Conservation (phyloP, 2,113 vertebrate genomes). For the Callocephalon fimbriatum region DNA sequence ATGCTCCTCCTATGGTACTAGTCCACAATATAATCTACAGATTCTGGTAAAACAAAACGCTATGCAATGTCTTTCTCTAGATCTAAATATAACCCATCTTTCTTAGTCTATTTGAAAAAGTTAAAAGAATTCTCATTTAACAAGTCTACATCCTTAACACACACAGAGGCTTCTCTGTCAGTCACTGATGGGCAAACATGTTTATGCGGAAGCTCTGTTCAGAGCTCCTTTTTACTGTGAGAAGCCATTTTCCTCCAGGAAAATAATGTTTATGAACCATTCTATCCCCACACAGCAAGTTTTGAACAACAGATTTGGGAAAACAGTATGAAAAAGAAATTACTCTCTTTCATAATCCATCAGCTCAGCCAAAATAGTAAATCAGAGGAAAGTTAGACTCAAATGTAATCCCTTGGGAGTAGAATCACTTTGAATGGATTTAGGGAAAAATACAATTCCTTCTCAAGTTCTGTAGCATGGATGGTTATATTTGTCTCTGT, state of each 20-base stretch:
- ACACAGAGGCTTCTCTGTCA: slow-evolving; percentile 52
- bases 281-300: neutral
- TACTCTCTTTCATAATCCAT: slow-evolving; percentile 53
- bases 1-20: neutral
- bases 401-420: slow-evolving; percentile 10
- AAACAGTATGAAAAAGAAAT: slow-evolving; percentile 58
- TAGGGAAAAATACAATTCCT: neutral
- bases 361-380: slow-evolving; percentile 34
- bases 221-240: slow-evolving; percentile 34
- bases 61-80: neutral
- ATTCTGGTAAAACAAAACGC: neutral
- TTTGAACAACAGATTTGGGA: slow-evolving; percentile 42
- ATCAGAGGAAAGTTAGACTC: slow-evolving; percentile 38
- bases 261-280: slow-evolving; percentile 37
- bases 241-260: slow-evolving; percentile 33
- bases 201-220: slow-evolving; percentile 17
- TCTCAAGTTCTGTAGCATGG: slow-evolving; percentile 34
- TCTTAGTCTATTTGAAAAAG: neutral
- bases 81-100: neutral
- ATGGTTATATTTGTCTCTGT: slow-evolving; percentile 47
- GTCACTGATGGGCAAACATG: neutral
- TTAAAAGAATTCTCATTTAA: slow-evolving; percentile 34
- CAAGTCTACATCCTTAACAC: slow-evolving; percentile 12
- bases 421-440: slow-evolving; percentile 42
- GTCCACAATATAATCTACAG: neutral